These are phyloP conservation scores for Brachystomella parvula DNA, from an alignment of 1,140 invertebrate species.

Conservation along the genomic window DNA sequence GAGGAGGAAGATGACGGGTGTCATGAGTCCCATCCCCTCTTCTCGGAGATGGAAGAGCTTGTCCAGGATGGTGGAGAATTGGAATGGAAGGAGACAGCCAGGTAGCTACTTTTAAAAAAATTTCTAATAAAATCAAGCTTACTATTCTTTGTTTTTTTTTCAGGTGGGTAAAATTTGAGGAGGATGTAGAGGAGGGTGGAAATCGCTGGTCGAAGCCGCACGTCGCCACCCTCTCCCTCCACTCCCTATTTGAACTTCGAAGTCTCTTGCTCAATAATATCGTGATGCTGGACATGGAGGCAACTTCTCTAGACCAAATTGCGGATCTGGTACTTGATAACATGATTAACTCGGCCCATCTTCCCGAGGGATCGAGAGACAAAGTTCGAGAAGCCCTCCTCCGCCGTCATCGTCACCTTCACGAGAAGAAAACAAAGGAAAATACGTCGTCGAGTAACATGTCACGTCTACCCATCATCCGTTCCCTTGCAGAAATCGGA, in stretches of 20 bases:
- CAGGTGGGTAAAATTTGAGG: slow-evolving; percentile 91
- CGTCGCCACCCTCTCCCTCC: slow-evolving; percentile 81
- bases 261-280: slow-evolving; percentile 79
- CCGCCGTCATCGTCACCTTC: slow-evolving; percentile 87
- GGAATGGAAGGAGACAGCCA: slow-evolving; percentile 95
- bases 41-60: slow-evolving; percentile 94
- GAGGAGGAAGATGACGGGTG: slow-evolving; percentile 78
- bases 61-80: slow-evolving; percentile 75
- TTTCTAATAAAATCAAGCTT: slow-evolving; percentile 1
- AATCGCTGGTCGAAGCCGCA: slow-evolving; percentile 92
- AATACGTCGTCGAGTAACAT: slow-evolving; percentile 53
- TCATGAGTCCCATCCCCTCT: slow-evolving; percentile 73
- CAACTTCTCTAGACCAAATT: slow-evolving; percentile 70
- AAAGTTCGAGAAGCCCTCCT: slow-evolving; percentile 78
- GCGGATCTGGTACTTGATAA: slow-evolving; percentile 85
- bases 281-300: slow-evolving; percentile 86
- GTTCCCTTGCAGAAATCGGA: slow-evolving; percentile 93
- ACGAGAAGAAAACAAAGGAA: slow-evolving; percentile 60
- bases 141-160: neutral
- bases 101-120: slow-evolving; percentile 44
- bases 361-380: slow-evolving; percentile 67
- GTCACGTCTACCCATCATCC: slow-evolving; percentile 82
- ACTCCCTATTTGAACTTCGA: slow-evolving; percentile 80
- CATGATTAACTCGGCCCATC: slow-evolving; percentile 70
- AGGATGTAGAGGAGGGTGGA: slow-evolving; percentile 88